Base-by-base conservation (phyloP, 2,888 invertebrate genomes). In the Stenurella melanura region DNA sequence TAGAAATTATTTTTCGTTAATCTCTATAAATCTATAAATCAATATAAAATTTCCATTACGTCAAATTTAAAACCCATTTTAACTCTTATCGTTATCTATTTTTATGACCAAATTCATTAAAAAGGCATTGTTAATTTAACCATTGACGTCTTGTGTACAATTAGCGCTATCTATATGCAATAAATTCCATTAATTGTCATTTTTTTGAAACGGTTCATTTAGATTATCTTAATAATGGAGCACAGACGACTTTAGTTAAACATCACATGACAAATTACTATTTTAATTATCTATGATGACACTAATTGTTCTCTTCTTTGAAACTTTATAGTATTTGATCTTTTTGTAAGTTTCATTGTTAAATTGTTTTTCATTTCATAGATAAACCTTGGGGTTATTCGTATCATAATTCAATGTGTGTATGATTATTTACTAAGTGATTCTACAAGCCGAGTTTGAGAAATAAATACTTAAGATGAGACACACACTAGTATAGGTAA, bases 91-190 rank as follows among this genome's bases (percentile, higher is more conserved):
- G 26, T 63, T 26, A 72, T 63, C 80, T 72, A 64, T n/a, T 15
- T 38, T 71, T 71, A 75, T 69, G 26, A 67, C 63, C 64, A 58
- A 75, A 78, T 77, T 77, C 72, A 75, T 78, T 74, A 58, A 63
- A 54, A 63, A 50, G 60, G 57, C 74, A 78, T 79, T 78, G 82
- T 79, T 77, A 75, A 78, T 76, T 81, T 76, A 76, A 78, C 75
- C 80, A 74, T 74, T 75, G 82, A 80, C 79, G 75, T 80, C 74
- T 68, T 42, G 30, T 30, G 72, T 74, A 78, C 76, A 78, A 80
- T 82, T 82, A 79, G 75, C 68, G 73, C 58, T 82, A 82, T 82
- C 82, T 79, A 38, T 60, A 30, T 30, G 56, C 54, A 21, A 72
- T 72, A 72, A 72, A 72, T 72, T 72, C 18, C 3, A 72, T 72